Base-by-base conservation (phyloP, 2,888 invertebrate genomes). In the Callinectes sapidus region DNA sequence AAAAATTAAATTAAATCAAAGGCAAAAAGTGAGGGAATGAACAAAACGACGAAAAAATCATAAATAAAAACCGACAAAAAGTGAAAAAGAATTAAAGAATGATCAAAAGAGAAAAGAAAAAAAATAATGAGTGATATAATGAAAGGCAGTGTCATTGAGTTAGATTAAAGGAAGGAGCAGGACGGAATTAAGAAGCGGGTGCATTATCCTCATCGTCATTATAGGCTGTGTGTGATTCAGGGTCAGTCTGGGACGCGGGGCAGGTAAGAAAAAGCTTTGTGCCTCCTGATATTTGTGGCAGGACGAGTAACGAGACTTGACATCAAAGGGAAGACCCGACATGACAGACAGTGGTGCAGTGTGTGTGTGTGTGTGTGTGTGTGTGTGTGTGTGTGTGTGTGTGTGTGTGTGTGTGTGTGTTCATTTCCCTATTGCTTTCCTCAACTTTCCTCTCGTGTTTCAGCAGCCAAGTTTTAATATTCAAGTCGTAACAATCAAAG, bases 351-450 rank as follows among this genome's bases (percentile, higher is more conserved):
- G 61, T 61, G 61, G 16, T 16, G 61, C 18, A 23, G 81, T 81
- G 81, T 81, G 81, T 81, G 35, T 81, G 81, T 81, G 81, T 81
- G 81, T 81, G 81, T 81, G 81, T 81, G 81, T 81, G 81, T 81
- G 81, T 81, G 77, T 77, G 77, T 77, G 81, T 81, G 81, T 81
- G 81, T 81, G 35, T 81, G 81, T 81, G 81, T 81, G 81, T 81
- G 81, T 81, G 81, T 81, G 81, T 81, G 81, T 81, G 77, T 77
- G 77, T 77, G 81, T 81, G 81, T 81, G 81, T 81, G 35, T 81
- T 8, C n/a, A 35, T 32, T 35, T 16, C 3, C 16, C 16, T 16
- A 35, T 35, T 35, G 35, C 81, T 35, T 35, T 8, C 35, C 32
- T 81, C 6, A 35, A 3, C 35, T 16, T n/a, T 71, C 35, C 13